These are phyloP conservation scores for Xestia xanthographa DNA, from an alignment of 2,888 invertebrate genomes.

Conservation along the genomic window DNA sequence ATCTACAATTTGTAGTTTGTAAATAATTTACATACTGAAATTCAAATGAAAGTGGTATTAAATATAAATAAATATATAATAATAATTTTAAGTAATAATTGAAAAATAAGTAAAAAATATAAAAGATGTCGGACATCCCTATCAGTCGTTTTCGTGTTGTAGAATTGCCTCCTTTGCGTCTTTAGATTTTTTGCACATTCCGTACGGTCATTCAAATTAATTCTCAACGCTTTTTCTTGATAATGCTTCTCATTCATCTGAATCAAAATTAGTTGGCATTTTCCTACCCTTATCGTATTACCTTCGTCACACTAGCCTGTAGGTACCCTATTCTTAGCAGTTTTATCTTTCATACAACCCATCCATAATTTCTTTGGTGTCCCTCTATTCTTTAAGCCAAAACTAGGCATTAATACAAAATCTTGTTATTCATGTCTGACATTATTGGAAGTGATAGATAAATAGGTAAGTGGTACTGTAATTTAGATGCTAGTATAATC, in stretches of 20 bases:
- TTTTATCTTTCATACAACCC: background rate
- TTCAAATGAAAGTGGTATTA: no score
- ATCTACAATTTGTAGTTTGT: no score
- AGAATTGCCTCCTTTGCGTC: background rate
- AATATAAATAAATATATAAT: no score
- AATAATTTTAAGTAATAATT: no score
- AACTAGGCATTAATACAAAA: constrained; percentile 42
- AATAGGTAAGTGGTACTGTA: constrained; percentile 53
- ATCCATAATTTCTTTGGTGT: background rate
- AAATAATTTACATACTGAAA: no score
- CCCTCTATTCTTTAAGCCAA: background rate
- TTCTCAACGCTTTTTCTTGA: background rate
- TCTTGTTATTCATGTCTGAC: constrained; percentile 54
- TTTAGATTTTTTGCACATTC: background rate
- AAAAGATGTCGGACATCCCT: background rate
- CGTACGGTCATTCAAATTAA: background rate
- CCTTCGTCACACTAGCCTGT: no score
- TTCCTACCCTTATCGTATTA: background rate
- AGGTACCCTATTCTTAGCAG: background rate
- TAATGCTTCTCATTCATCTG: background rate
- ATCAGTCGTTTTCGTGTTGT: background rate
- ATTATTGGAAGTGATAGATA: constrained; percentile 51
- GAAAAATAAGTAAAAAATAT: no score
- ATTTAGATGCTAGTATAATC: constrained; percentile 9
- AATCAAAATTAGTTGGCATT: background rate